Conservation (phyloP, 2,113 vertebrate genomes). For the Rhipidura dahli region DNA sequence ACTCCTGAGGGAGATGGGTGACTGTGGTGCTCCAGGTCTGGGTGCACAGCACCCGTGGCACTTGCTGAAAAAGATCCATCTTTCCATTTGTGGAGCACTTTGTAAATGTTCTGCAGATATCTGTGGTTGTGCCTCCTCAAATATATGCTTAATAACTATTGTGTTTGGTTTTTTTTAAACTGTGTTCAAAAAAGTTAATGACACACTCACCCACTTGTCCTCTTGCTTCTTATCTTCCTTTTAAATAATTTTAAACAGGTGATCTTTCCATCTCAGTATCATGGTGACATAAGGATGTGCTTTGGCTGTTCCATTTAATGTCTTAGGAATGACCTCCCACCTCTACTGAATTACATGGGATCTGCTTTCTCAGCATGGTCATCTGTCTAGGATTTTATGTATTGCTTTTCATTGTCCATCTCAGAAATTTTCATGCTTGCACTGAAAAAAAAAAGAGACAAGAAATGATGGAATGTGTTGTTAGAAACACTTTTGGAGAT, state of each 20-base stretch:
- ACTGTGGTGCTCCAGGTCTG: background rate
- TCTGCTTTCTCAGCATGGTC: slow-evolving; percentile 9
- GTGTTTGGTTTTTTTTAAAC: background rate
- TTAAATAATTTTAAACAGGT: background rate
- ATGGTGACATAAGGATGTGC: background rate
- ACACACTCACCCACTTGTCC: background rate
- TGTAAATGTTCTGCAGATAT: background rate
- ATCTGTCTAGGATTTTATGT: background rate
- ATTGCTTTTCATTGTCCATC: slow-evolving; percentile 24
- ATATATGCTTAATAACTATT: background rate
- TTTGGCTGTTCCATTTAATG: background rate
- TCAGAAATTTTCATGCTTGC: background rate
- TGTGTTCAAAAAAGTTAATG: background rate
- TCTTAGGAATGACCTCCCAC: background rate
- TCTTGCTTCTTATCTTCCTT: background rate
- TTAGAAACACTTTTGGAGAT: background rate
- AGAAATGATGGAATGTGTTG: background rate
- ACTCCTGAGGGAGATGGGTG: background rate
- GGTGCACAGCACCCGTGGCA: background rate
- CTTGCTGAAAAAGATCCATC: accelerated
- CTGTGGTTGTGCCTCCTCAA: background rate
- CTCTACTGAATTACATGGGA: slow-evolving; percentile 5
- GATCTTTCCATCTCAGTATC: background rate
- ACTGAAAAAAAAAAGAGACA: slow-evolving; percentile 24
- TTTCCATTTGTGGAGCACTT: background rate